Evolutionary conservation across 2,113 vertebrate species (phyloP).

Genomic region (Strix uralensis): DNA sequence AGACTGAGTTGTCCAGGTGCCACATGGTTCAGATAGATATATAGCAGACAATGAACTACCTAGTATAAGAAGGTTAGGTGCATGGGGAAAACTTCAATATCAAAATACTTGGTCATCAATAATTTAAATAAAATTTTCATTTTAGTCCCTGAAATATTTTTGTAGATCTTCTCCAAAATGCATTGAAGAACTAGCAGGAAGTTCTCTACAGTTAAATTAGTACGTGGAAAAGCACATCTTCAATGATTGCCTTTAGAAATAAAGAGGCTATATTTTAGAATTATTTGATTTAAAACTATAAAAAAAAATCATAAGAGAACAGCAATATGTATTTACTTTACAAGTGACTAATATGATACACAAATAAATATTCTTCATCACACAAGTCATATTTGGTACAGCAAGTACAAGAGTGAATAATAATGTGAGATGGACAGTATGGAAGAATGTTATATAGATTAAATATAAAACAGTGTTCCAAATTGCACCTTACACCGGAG

Average conservation of each 20-base stretch:
- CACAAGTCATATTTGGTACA: neutral
- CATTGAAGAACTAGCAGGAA: neutral
- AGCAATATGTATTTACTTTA: neutral
- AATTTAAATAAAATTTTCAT: neutral
- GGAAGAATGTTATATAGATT: neutral
- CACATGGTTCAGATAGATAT: neutral
- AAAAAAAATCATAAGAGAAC: neutral
- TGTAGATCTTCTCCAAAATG: neutral
- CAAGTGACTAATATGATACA: neutral
- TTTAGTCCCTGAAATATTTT: neutral
- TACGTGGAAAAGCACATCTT: neutral
- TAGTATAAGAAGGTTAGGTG: neutral
- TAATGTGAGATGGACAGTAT: neutral
- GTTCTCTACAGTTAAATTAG: neutral
- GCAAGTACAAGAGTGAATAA: neutral
- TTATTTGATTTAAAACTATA: neutral
- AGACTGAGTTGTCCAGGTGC: neutral
- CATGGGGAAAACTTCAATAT: neutral
- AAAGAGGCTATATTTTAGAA: neutral
- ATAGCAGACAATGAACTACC: neutral
- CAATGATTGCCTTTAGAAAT: neutral
- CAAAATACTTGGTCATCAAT: neutral
- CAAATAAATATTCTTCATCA: neutral
- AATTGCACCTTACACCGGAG: neutral
- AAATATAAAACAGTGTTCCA: neutral